These are phyloP conservation scores for Hexactinellida sp. DNA, from an alignment of 37 sponge, comb jelly and placozoan species.

Conservation along the genomic window DNA sequence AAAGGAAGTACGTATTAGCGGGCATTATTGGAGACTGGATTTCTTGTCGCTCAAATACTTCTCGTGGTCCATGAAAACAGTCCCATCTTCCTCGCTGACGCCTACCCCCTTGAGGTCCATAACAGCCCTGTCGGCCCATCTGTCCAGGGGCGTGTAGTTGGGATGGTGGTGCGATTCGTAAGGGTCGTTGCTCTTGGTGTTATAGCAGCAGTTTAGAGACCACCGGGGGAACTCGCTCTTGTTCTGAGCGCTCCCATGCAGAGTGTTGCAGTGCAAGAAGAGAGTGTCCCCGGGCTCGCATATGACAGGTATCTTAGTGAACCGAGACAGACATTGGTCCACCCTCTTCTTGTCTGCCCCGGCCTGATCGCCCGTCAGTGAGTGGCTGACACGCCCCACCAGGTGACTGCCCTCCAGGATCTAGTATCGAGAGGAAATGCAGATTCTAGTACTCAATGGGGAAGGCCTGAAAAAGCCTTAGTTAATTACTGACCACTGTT, in stretches of 20 bases:
- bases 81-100: neutral
- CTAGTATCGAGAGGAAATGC: too few relatives aligned
- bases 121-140: conserved; percentile 1
- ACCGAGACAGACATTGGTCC: conserved; percentile 38
- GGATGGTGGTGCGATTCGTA: conserved; percentile 48
- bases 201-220: conserved; percentile 82
- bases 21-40: neutral
- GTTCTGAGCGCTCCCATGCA: conserved; percentile 72
- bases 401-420: conserved; percentile 64
- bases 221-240: conserved; percentile 57
- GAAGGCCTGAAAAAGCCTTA: too few relatives aligned
- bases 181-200: conserved; percentile 66
- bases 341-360: conserved; percentile 78
- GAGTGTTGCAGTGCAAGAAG: conserved; percentile 77
- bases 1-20: too few relatives aligned
- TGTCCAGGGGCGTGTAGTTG: conserved; percentile 60
- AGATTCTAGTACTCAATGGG: too few relatives aligned
- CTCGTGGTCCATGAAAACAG: neutral
- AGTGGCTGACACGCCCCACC: conserved; percentile 61
- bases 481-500: too few relatives aligned
- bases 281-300: conserved; percentile 37
- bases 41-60: neutral
- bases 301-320: neutral
- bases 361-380: conserved; percentile 48
- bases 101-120: neutral